phyloP scores from a whole-genome alignment of 2,888 invertebrate genomes.

The Horisme vitalbata region DNA sequence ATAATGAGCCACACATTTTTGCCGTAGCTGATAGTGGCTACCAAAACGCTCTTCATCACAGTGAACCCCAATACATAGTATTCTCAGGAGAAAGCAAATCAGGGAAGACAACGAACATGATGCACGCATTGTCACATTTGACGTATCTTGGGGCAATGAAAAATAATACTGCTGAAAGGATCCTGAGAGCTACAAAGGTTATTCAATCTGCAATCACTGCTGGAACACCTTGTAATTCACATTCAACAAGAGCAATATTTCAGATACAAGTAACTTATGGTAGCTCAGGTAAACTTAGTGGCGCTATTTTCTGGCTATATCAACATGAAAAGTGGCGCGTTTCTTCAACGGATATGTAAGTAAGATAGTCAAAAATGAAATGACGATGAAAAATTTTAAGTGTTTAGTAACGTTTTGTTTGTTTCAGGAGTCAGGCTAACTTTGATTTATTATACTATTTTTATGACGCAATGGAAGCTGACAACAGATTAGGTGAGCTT shows the following conservation, averaged over 20 bases:
- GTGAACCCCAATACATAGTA: constrained; percentile 92
- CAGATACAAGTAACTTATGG: constrained; percentile 92
- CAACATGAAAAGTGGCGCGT: constrained; percentile 95
- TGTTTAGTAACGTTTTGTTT: too few relatives aligned
- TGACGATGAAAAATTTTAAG: constrained; percentile 36
- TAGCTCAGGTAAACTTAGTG: constrained; percentile 93
- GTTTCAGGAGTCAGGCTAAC: constrained; percentile 90
- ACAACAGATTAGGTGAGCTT: constrained; percentile 86
- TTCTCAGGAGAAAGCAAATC: constrained; percentile 95
- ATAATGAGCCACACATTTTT: constrained; percentile 95
- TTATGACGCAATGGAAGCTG: constrained; percentile 90
- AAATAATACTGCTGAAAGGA: constrained; percentile 84
- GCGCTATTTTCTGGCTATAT: constrained; percentile 93
- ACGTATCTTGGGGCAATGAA: constrained; percentile 90
- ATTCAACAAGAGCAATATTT: constrained; percentile 92
- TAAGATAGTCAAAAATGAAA: too few relatives aligned
- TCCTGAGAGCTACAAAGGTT: constrained; percentile 86
- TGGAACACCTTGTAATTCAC: constrained; percentile 91
- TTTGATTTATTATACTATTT: constrained; percentile 96
- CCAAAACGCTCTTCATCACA: constrained; percentile 95
- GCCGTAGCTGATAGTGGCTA: constrained; percentile 94
- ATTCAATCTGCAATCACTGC: constrained; percentile 92
- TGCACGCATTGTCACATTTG: constrained; percentile 91
- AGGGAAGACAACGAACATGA: constrained; percentile 94
- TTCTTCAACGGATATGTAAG: constrained; percentile 89